Base-by-base conservation (phyloP, 2,888 invertebrate species). In the Monochamus alternatus region DNA sequence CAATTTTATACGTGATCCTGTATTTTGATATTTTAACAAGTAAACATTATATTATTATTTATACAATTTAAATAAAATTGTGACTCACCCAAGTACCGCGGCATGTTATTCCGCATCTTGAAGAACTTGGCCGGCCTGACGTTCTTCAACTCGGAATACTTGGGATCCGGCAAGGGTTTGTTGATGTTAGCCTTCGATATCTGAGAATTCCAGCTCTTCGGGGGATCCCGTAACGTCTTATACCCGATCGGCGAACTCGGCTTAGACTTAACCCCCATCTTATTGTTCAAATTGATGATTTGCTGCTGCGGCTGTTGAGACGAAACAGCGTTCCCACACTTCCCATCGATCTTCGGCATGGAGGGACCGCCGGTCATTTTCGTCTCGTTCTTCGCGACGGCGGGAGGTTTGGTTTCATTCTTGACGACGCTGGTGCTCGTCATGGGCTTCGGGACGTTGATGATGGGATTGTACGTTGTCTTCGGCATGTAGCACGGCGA, bases 131-230 rank as follows among this genome's bases (percentile, higher is more conserved):
- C 90, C 3, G 91, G 91, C 77, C 86, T 79, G 8, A 86, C 83
- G 72, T 85, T 88, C 75, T 87, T 87, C 80, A 85, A 78, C 73
- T 87, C 87, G 2, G 81, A 76, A 67, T 81, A 76, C 58, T 79
- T 79, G 10, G 73, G 76, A 55, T 79, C 79, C 3, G 78, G 77
- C 79, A 77, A 75, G 9, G 85, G 80, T 75, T 87, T 87, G 59
- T 80, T 85, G 55, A 88, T 86, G 81, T 90, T 89, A 68, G 90
- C 90, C 76, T 91, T 89, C 2, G 91, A 90, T 52, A 92, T 87
- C 60, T 91, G 91, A 3, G 92, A 92, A 85, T 92, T 92, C 92
- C 92, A 92, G 14, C 90, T 90, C 83, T 91, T 92, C 0, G 92
- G 92, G 0, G 92, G 91, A 81, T 91, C 90, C 30, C 91, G 89